These are phyloP conservation scores for Tenodera sinensis DNA, from an alignment of 2,888 invertebrate species.

Conservation along the genomic window DNA sequence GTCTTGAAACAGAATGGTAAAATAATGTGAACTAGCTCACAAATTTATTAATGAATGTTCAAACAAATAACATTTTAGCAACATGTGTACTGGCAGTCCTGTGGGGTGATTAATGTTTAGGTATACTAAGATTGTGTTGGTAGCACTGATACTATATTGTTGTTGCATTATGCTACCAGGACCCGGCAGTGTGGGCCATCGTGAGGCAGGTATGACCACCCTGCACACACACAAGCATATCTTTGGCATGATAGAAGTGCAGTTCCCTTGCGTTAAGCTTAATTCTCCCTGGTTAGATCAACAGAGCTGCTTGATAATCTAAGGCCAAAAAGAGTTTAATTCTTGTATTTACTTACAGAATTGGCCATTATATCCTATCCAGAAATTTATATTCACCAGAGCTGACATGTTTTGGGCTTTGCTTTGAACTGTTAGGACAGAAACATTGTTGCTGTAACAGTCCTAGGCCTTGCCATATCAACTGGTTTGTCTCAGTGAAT, in stretches of 20 bases:
- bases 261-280: background rate
- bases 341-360: background rate
- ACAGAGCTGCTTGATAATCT: background rate
- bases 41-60: background rate
- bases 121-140: background rate
- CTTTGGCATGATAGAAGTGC: background rate
- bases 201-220: constrained; percentile 33
- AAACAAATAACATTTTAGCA: background rate
- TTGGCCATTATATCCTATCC: background rate
- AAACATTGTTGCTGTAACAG: too few relatives aligned
- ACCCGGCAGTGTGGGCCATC: constrained; percentile 36
- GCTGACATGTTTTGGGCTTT: too few relatives aligned
- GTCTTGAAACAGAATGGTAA: background rate
- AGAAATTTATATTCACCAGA: too few relatives aligned
- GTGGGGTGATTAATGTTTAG: background rate
- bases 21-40: background rate
- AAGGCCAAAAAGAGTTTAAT: background rate
- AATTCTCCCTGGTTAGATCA: background rate
- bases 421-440: too few relatives aligned
- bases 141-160: background rate
- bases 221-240: background rate
- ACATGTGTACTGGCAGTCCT: background rate
- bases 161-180: constrained; percentile 20
- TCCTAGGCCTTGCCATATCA: too few relatives aligned
- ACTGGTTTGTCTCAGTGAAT: too few relatives aligned